Conservation (phyloP, 2,888 invertebrate species). For the Chymomyza procnemis region DNA sequence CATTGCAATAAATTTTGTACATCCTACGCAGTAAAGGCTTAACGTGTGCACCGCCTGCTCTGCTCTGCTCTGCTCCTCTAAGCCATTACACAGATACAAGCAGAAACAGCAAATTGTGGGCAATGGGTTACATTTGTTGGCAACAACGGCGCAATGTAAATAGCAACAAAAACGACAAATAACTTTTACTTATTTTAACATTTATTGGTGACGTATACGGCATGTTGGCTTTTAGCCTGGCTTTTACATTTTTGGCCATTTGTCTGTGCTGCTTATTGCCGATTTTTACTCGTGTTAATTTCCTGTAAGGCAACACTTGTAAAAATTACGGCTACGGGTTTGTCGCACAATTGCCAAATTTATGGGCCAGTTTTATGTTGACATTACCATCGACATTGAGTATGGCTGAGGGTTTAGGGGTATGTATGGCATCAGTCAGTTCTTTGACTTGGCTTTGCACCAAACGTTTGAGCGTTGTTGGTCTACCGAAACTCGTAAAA, state of each 20-base stretch:
- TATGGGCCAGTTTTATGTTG: conserved; percentile 20
- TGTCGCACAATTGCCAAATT: conserved; percentile 33
- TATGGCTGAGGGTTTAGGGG: no score
- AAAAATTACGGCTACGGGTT: not conserved
- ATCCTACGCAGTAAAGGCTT: conserved; percentile 59
- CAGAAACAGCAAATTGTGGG: not conserved
- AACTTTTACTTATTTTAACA: conserved; percentile 67
- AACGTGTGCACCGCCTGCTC: conserved; percentile 17
- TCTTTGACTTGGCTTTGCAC: conserved; percentile 42
- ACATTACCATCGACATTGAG: conserved; percentile 14
- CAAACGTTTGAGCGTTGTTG: conserved; percentile 37
- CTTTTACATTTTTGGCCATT: conserved; percentile 18
- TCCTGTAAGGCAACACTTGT: conserved; percentile 45
- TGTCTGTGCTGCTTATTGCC: conserved; percentile 39
- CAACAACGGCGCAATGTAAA: not conserved
- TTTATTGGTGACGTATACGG: conserved; percentile 69
- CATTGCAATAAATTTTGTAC: conserved; percentile 63
- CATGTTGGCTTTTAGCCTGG: conserved; percentile 47
- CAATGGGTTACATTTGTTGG: not conserved
- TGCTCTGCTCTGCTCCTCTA: no score
- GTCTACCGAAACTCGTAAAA: conserved; percentile 58
- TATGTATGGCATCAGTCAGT: not conserved
- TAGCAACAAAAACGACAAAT: conserved; percentile 49
- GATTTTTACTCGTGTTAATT: conserved; percentile 66
- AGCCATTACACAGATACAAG: not conserved